phyloP scores from a whole-genome alignment of 2,888 invertebrate genomes.

The Tipula vernalis region DNA sequence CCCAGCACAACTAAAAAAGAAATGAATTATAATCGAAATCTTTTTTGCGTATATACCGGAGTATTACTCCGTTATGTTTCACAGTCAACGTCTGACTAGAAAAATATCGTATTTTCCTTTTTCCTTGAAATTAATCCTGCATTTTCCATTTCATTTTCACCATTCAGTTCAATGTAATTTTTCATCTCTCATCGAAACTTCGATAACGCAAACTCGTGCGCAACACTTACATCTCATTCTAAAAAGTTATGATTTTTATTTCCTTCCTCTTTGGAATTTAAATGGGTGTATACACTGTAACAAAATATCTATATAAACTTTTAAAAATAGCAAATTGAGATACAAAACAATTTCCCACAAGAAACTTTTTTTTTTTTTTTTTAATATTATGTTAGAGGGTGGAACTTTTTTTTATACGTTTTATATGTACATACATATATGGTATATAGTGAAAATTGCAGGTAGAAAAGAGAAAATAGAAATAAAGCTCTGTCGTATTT shows the following conservation, averaged over 20 bases:
- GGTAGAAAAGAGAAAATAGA: neutral
- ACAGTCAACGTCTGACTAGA: constrained; percentile 9
- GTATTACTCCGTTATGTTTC: neutral
- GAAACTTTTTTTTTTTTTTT: neutral
- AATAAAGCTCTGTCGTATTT: constrained; percentile 1
- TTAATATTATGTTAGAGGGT: neutral
- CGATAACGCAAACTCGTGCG: neutral
- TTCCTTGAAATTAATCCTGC: neutral
- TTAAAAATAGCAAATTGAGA: neutral
- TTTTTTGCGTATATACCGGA: neutral
- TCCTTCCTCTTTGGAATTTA: neutral
- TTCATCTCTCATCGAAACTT: neutral
- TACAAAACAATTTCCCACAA: neutral
- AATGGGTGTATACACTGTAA: neutral
- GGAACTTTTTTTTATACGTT: neutral
- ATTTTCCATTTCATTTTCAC: constrained; percentile 5
- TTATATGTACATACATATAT: neutral
- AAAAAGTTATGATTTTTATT: neutral
- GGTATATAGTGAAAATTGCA: neutral
- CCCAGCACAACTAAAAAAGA: neutral
- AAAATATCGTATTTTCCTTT: constrained; percentile 6
- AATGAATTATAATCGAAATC: neutral
- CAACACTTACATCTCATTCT: neutral
- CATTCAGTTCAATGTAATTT: neutral
- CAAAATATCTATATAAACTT: neutral